Conservation (phyloP, 2,888 invertebrate genomes). For the Drosophila siamana region DNA sequence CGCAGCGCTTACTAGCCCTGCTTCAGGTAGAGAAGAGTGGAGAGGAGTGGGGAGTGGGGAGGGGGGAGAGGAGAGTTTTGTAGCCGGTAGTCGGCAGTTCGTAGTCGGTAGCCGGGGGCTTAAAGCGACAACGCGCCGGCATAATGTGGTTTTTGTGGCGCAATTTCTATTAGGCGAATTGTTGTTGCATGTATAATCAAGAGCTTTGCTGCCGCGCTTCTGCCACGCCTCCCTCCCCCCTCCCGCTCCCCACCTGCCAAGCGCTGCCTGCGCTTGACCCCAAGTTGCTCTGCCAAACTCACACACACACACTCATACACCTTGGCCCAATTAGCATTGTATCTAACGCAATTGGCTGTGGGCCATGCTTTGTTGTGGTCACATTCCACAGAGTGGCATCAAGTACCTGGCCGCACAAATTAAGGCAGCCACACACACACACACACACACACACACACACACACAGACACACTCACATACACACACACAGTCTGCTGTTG, state of each 20-base stretch:
- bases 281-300: slow-evolving; percentile 4
- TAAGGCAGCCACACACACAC: slow-evolving; percentile 28
- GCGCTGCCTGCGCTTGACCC: slow-evolving; percentile 22
- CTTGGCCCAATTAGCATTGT: slow-evolving; percentile 75
- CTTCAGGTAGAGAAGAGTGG: slow-evolving; percentile 12
- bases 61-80: slow-evolving; percentile 3
- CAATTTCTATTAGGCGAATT: slow-evolving; percentile 73
- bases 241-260: not conserved
- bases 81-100: not conserved
- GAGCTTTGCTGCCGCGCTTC: slow-evolving; percentile 22
- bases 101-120: slow-evolving; percentile 24
- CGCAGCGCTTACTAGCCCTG: slow-evolving; percentile 31
- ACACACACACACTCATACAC: slow-evolving; percentile 7
- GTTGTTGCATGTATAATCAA: slow-evolving; percentile 67
- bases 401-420: slow-evolving; percentile 54
- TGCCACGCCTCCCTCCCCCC: not conserved
- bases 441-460: slow-evolving; percentile 9
- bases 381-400: slow-evolving; percentile 46
- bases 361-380: slow-evolving; percentile 78
- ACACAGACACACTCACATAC: too few species aligned
- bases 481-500: slow-evolving; percentile 7
- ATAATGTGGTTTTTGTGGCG: slow-evolving; percentile 77
- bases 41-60: slow-evolving; percentile 8
- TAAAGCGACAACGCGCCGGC: slow-evolving; percentile 69
- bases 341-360: slow-evolving; percentile 72